A percentile compares a stretch with the other conserved stretches of the same genome.
phyloP scores from a whole-genome alignment of 1,140 invertebrate genomes.

The Zaprionus nigranus region DNA sequence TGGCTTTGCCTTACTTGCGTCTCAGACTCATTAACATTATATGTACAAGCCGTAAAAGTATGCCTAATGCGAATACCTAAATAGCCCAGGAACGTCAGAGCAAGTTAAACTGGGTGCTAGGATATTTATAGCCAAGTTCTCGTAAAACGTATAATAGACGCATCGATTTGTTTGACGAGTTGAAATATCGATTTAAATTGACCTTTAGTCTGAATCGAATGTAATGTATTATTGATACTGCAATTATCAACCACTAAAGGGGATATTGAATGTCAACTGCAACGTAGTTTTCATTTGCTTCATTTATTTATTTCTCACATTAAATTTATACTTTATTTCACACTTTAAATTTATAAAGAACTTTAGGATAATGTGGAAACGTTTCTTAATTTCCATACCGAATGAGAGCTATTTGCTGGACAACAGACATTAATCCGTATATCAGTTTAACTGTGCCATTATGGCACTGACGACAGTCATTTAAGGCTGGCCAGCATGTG shows the following conservation, averaged over 20 bases:
- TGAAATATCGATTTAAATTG: conserved; percentile 39
- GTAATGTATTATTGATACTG: not conserved
- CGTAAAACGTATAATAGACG: conserved; percentile 20
- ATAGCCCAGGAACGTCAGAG: conserved; percentile 1
- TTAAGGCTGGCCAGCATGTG: conserved; percentile 4
- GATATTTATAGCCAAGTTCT: conserved; percentile 16
- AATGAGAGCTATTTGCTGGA: not conserved
- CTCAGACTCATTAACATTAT: conserved; percentile 32
- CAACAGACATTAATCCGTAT: conserved; percentile 16
- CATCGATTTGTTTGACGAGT: conserved; percentile 26
- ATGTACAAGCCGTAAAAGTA: conserved; percentile 37
- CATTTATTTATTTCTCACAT: not conserved
- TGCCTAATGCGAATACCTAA: conserved; percentile 41
- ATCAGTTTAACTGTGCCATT: conserved; percentile 1
- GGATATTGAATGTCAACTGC: not conserved
- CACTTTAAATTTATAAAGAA: not conserved
- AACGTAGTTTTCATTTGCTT: not conserved
- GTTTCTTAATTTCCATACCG: conserved; percentile 12
- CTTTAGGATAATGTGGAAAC: not conserved
- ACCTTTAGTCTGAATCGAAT: conserved; percentile 20
- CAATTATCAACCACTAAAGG: not conserved
- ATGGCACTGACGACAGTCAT: conserved; percentile 14
- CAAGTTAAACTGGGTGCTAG: not conserved
- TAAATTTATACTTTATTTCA: not conserved
- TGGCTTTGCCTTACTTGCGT: not conserved